A percentile compares a stretch with the other conserved stretches of the same genome.
Evolutionary conservation across 2,888 invertebrate genomes (phyloP).

Genomic region (Ectemnius continuus): DNA sequence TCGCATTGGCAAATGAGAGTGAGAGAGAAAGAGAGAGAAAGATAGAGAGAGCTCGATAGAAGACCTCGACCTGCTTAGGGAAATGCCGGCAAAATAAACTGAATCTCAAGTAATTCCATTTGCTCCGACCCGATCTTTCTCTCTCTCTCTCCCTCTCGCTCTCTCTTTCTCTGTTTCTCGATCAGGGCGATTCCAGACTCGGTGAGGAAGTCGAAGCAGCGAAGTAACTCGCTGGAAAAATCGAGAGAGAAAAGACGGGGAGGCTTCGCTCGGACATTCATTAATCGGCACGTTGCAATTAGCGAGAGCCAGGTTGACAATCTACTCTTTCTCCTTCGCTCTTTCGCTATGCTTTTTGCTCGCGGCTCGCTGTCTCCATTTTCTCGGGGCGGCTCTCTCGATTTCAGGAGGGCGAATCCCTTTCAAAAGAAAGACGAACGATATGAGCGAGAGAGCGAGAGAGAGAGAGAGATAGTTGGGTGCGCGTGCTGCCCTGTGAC

Average conservation of each 20-base stretch:
- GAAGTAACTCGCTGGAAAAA: conserved; percentile 2
- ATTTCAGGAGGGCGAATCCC: no score
- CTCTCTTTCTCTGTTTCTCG: neutral
- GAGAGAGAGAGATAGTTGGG: no score
- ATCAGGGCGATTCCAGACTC: conserved; percentile 4
- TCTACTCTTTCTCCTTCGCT: neutral
- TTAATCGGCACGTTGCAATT: conserved; percentile 24
- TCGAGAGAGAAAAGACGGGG: neutral
- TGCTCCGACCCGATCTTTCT: neutral
- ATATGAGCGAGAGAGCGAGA: no score
- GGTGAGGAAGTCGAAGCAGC: neutral
- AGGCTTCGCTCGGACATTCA: conserved; percentile 15
- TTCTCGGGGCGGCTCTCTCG: no score
- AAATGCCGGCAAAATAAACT: conserved; percentile 12
- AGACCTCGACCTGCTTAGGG: conserved; percentile 9
- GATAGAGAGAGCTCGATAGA: neutral
- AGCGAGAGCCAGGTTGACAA: conserved; percentile 7
- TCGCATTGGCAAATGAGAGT: neutral
- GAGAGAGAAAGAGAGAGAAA: neutral
- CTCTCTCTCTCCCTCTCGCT: no score
- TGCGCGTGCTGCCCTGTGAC: no score
- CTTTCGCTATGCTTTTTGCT: neutral
- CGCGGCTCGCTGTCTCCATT: no score
- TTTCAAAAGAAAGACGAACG: no score
- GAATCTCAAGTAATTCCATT: conserved; percentile 19